phyloP scores from a whole-genome alignment of 2,888 invertebrate genomes.

The Frankliniella fusca region DNA sequence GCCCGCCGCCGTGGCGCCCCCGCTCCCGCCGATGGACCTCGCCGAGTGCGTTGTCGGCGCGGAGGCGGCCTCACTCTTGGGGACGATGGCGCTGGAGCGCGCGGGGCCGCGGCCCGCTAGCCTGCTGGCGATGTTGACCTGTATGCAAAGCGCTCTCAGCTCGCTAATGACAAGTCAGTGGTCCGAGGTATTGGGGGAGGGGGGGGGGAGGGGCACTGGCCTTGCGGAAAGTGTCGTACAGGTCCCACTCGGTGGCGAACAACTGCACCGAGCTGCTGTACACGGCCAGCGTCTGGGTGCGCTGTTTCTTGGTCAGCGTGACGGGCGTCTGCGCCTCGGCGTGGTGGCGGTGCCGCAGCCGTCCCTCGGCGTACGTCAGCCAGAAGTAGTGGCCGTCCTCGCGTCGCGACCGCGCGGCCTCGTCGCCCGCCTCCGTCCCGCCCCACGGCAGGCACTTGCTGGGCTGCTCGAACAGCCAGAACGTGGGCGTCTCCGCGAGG shows the following conservation, averaged over 20 bases:
- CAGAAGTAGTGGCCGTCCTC: conserved; percentile 17
- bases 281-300: conserved; percentile 9
- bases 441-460: conserved; percentile 17
- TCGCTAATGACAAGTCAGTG: neutral
- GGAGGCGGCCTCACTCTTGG: neutral
- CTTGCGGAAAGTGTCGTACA: conserved; percentile 15
- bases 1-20: neutral
- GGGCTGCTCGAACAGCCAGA: conserved; percentile 2
- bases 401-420: neutral
- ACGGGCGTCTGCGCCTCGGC: neutral
- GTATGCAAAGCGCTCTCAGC: neutral
- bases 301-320: conserved; percentile 17
- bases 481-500: neutral
- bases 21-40: neutral
- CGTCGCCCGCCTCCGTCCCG: neutral
- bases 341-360: conserved; percentile 11
- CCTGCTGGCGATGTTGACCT: conserved; percentile 10
- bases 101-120: neutral
- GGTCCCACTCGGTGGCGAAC: conserved; percentile 25
- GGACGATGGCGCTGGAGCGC: neutral
- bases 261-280: neutral
- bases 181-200: neutral
- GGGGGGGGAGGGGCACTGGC: neutral
- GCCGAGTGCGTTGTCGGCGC: neutral
- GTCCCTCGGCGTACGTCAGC: conserved; percentile 15